phyloP scores from a whole-genome alignment of 2,797 vertebrate genomes.

The Ptychobarbus kaznakovi region DNA sequence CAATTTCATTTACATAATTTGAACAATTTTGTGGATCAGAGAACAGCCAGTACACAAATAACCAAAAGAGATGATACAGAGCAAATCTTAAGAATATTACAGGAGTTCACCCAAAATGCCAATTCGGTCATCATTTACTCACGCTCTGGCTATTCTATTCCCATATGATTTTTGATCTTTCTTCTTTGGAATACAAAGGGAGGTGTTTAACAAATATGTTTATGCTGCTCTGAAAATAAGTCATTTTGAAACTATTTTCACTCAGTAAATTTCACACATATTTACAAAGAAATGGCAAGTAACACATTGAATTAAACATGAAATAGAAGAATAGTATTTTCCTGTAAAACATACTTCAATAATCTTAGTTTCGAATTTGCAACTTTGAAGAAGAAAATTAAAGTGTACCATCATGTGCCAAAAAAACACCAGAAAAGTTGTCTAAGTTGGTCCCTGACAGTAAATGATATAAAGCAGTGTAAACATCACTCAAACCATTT shows the following conservation, averaged over 20 bases:
- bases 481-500: background rate
- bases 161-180: background rate
- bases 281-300: background rate
- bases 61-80: background rate
- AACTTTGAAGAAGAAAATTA: no score
- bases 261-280: background rate
- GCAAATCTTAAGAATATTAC: constrained; percentile 11
- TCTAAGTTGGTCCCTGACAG: background rate
- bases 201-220: background rate
- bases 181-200: background rate
- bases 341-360: background rate
- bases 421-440: background rate
- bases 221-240: background rate
- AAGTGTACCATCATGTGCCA: no score
- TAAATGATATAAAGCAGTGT: background rate
- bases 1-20: constrained; percentile 44
- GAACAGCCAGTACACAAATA: constrained; percentile 16
- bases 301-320: background rate
- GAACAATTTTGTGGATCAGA: constrained; percentile 20
- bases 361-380: background rate
- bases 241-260: no score
- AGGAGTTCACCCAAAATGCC: background rate
- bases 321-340: background rate
- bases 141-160: background rate
- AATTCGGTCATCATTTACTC: background rate